Conservation (phyloP, 2,888 invertebrate genomes). For the Pristionchus japonicus region DNA sequence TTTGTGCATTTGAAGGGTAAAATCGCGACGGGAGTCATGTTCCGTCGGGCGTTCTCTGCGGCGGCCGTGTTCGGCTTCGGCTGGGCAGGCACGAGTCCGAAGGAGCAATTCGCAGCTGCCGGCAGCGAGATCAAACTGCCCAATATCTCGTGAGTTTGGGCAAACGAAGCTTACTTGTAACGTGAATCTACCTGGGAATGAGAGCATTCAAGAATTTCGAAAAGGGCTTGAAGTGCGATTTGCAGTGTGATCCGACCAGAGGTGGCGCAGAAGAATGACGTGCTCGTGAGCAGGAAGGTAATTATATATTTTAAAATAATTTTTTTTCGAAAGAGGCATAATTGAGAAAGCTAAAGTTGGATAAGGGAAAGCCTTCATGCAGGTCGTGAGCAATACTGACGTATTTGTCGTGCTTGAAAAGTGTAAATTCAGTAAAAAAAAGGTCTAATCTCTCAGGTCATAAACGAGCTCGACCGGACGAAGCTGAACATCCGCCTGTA, state of each 20-base stretch:
- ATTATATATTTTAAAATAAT: not conserved
- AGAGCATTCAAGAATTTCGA: not conserved
- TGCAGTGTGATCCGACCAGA: constrained; percentile 53
- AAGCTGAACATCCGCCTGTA: constrained; percentile 87
- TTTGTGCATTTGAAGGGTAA: not conserved
- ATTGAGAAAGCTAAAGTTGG: too few relatives aligned
- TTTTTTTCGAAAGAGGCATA: too few relatives aligned
- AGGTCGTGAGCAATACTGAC: too few relatives aligned
- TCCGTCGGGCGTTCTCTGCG: constrained; percentile 48
- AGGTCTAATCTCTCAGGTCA: constrained; percentile 51
- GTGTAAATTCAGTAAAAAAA: too few relatives aligned
- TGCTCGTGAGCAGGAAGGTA: constrained; percentile 59
- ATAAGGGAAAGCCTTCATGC: too few relatives aligned
- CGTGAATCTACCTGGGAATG: not conserved
- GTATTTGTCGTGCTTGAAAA: too few relatives aligned
- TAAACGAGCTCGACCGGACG: constrained; percentile 68
- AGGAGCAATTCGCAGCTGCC: constrained; percentile 21
- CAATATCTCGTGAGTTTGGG: constrained; percentile 11
- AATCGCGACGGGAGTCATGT: not conserved
- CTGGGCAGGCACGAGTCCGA: constrained; percentile 40
- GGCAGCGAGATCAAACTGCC: constrained; percentile 19
- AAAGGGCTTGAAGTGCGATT: not conserved
- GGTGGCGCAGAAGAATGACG: constrained; percentile 53
- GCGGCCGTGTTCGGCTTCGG: constrained; percentile 40
- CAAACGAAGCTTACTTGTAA: too few relatives aligned